phyloP scores from a whole-genome alignment of 2,888 invertebrate species.

The Automeris io region DNA sequence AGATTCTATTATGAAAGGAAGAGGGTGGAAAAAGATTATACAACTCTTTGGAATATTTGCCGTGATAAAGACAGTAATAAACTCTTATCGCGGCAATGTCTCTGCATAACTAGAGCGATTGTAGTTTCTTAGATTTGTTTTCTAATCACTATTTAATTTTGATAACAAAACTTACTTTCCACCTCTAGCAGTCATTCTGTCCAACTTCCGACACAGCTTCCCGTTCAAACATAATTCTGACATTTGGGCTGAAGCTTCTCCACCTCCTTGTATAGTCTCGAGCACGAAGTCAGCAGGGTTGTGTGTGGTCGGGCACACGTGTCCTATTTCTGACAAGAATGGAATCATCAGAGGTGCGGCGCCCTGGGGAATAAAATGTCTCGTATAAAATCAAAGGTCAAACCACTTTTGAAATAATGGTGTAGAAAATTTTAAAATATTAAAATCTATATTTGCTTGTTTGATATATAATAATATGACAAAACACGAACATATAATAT shows the following conservation, averaged over 20 bases:
- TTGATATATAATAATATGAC: no score
- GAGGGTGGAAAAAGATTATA: no score
- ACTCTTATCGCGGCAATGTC: no score
- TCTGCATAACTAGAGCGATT: no score
- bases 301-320: conserved; percentile 85
- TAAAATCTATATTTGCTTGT: no score
- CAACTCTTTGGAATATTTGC: no score
- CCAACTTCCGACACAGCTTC: conserved; percentile 50
- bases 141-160: conserved; percentile 6
- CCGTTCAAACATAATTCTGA: conserved; percentile 64
- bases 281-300: conserved; percentile 87
- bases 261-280: conserved; percentile 45
- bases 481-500: no score
- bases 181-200: conserved; percentile 47
- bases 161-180: conserved; percentile 39
- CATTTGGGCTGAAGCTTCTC: conserved; percentile 45
- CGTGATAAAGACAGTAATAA: no score
- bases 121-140: background rate
- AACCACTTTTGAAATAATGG: no score
- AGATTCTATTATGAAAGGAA: no score
- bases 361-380: conserved; percentile 72
- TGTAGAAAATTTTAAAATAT: no score
- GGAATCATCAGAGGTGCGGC: conserved; percentile 82
- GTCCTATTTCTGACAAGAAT: conserved; percentile 79
- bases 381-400: no score